Evolutionary conservation across 2,113 vertebrate genomes (phyloP).

Genomic region (Phyllostomus hastatus): DNA sequence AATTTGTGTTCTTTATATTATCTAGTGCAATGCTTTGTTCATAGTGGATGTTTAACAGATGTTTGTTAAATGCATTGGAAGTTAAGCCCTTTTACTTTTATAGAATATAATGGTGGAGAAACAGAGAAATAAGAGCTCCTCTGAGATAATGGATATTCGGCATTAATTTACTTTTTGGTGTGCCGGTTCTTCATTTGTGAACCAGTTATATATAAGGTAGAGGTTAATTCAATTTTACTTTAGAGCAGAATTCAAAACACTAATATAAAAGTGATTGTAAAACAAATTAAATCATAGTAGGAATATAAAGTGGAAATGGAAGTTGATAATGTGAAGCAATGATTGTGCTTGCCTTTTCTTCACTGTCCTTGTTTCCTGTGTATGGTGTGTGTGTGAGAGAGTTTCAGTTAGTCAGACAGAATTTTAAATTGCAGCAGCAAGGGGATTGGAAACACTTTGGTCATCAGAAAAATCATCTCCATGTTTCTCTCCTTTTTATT

Average conservation of each 20-base stretch:
- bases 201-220: not conserved
- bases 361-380: not conserved
- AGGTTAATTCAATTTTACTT: not conserved
- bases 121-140: not conserved
- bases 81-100: not conserved
- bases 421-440: not conserved
- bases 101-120: not conserved
- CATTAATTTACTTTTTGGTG: not conserved
- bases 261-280: not conserved
- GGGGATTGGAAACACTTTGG: not conserved
- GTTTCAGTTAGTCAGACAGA: not conserved
- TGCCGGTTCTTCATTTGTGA: not conserved
- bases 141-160: not conserved
- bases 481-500: not conserved
- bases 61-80: not conserved
- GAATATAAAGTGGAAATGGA: not conserved
- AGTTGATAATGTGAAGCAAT: not conserved
- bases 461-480: not conserved
- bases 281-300: not conserved
- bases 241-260: conserved; percentile 26
- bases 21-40: not conserved
- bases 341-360: not conserved
- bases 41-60: not conserved
- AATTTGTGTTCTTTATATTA: not conserved
- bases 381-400: not conserved